Conservation (phyloP, 2,113 vertebrate species). For the Kryptolebias marmoratus region DNA sequence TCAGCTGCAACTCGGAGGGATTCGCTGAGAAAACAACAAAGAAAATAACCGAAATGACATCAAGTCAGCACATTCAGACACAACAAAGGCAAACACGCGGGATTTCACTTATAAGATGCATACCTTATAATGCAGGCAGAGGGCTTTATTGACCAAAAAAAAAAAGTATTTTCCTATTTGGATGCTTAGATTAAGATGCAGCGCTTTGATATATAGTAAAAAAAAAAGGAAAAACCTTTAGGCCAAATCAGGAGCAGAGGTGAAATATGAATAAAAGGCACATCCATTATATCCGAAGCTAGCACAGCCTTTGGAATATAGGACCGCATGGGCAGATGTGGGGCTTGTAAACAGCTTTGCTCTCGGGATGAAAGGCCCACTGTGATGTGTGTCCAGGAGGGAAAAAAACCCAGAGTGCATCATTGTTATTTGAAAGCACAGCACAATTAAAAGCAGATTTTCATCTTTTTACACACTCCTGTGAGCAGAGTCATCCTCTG, state of each 20-base stretch:
- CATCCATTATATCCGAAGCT: constrained; percentile 52
- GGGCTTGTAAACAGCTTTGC: constrained; percentile 55
- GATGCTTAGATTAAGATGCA: constrained; percentile 23
- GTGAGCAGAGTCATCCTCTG: constrained; percentile 33
- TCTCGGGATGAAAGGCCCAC: constrained; percentile 58
- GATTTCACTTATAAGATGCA: constrained; percentile 14
- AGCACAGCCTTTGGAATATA: constrained; percentile 44
- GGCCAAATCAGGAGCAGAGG: constrained; percentile 47
- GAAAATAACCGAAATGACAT: constrained; percentile 43
- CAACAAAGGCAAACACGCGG: constrained; percentile 36
- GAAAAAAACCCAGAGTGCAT: constrained; percentile 39
- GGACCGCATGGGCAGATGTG: constrained; percentile 41
- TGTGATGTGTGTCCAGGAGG: constrained; percentile 56
- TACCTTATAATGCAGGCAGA: constrained; percentile 13
- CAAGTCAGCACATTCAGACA: constrained; percentile 32
- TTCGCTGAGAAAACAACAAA: constrained; percentile 46
- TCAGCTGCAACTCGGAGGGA: constrained; percentile 53
- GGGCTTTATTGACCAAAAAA: not conserved
- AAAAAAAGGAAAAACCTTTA: constrained; percentile 9
- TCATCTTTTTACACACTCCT: constrained; percentile 36
- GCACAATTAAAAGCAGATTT: constrained; percentile 55
- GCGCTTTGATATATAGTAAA: constrained; percentile 41
- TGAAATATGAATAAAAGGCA: constrained; percentile 53
- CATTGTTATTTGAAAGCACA: constrained; percentile 36
- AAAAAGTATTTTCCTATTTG: not conserved